Base-by-base conservation (phyloP, 2,888 invertebrate species). In the Ditylenchus weischeri region DNA sequence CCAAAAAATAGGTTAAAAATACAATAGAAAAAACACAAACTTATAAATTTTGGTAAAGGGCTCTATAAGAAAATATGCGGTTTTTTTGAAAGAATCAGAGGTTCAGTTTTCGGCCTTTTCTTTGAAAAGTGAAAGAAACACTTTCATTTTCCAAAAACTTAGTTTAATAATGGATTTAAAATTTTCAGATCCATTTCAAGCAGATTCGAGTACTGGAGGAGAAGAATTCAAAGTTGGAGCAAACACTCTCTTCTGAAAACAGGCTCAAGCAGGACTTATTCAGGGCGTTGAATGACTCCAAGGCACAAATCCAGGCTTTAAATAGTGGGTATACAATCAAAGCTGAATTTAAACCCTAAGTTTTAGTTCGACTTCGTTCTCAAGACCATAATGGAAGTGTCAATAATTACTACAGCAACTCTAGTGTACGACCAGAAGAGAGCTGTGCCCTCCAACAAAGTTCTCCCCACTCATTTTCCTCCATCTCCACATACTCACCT, bases 261-360 rank as follows among this genome's bases (percentile, higher is more conserved):
- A 89, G 94, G 80, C 90, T 96, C 85, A 98, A 98, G 87, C 88
- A 95, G 81, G 96, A 98, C 87, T 88, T 98, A 83, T 93, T 96
- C 86, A 92, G 93, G 74, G 95, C 95, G 74, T 89, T 96, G 64
- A 94, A 94, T 49, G 94, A 93, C 84, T 93, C 92, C 75, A 93
- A 93, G 57, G 70, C 69, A 36, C 71, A 76, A 66, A 68, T 75
- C 50, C 74, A 76, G 49, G 36, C 63, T 50, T 47, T 73, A 51
- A 64, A 71, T 36, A 64, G 69, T 69, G 11, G 13, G 5, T 10
- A 2, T 54, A 15, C 13, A 23, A 13, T 18, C n/a, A 11, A 54
- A 54, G 59, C 38, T 29, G 29, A n/a, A 35, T 66, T 61, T 35
- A 50, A 36, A 62, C 48, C 29, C 50, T 18, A 0, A 62, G 23